A percentile compares a stretch with the other conserved stretches of the same genome.
Evolutionary conservation across 2,888 invertebrate species (phyloP).

Genomic region (Hedya salicella): DNA sequence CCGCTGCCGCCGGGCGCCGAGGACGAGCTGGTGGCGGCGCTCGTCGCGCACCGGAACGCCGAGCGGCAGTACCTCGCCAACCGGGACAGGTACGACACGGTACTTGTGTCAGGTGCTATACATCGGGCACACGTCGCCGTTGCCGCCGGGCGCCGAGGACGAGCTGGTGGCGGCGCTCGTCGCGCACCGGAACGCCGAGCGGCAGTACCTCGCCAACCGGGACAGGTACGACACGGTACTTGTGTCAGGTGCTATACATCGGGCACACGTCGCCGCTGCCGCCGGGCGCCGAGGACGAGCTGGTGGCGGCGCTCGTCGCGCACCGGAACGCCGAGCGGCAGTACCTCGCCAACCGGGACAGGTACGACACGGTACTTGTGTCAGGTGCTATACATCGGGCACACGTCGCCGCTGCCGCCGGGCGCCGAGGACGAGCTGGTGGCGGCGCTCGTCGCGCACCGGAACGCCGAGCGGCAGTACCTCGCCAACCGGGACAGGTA

Average conservation of each 20-base stretch:
- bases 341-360: not conserved
- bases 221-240: not conserved
- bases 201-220: not conserved
- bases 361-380: not conserved
- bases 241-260: not conserved
- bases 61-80: not conserved
- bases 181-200: not conserved
- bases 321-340: not conserved
- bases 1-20: constrained; percentile 1
- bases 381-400: not conserved
- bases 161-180: not conserved
- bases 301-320: not conserved
- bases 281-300: not conserved
- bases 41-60: not conserved
- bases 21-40: not conserved
- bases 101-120: not conserved
- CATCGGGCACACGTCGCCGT: not conserved
- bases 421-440: not conserved
- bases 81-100: not conserved
- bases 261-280: not conserved
- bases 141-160: constrained; percentile 1
- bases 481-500: constrained; percentile 67
- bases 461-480: not conserved
- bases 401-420: constrained; percentile 1
- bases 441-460: not conserved